Conservation (phyloP, 2,113 vertebrate species). For the Ramphastos sulfuratus region DNA sequence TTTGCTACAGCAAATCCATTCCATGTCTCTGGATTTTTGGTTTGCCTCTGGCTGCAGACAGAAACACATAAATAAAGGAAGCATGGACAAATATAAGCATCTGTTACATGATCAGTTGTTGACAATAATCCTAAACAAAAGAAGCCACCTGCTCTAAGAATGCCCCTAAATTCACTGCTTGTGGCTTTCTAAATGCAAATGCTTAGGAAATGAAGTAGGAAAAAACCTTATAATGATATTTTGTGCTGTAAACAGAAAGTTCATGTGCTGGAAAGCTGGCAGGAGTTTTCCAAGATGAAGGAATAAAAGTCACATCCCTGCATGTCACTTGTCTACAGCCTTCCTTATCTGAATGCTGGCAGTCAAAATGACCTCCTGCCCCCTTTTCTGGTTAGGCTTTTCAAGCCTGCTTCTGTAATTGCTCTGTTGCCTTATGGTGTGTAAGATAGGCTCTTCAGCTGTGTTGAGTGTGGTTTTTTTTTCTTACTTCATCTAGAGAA, state of each 20-base stretch:
- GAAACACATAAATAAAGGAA: background rate
- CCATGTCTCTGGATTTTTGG: background rate
- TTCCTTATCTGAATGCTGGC: background rate
- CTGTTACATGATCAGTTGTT: background rate
- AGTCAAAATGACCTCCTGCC: background rate
- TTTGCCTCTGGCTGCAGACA: background rate
- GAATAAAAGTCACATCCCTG: background rate
- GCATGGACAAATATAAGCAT: background rate
- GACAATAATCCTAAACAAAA: background rate
- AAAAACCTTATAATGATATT: background rate
- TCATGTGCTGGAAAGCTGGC: background rate
- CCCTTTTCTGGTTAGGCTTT: background rate
- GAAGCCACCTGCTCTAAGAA: background rate
- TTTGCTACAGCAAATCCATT: background rate
- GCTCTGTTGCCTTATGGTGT: background rate
- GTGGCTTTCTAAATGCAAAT: background rate
- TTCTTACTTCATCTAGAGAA: background rate
- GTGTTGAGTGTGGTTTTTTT: background rate
- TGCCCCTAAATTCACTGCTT: background rate
- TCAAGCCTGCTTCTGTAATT: background rate
- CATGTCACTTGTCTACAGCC: conserved; percentile 1
- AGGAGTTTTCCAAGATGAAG: background rate
- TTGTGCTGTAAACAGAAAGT: background rate
- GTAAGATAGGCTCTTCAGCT: background rate
- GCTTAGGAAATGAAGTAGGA: background rate